Base-by-base conservation (phyloP, 2,113 vertebrate genomes). In the Calidris pygmaea region DNA sequence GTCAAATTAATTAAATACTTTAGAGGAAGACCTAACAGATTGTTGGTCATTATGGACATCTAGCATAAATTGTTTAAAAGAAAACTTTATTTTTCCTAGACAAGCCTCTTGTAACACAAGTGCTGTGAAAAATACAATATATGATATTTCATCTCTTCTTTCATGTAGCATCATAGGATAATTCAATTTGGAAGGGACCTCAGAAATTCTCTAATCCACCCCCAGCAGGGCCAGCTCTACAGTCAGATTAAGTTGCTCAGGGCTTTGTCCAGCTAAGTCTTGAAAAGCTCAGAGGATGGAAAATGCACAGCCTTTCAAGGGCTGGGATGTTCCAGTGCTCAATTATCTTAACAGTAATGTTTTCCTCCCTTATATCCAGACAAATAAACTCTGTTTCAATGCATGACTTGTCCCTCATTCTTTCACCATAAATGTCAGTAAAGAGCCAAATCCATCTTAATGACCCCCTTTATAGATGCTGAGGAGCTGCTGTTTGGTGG, bases 251-350 rank as follows among this genome's bases (percentile, higher is more conserved):
- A 39, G 14, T 60, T 73, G 3, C 17, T 68, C 23, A 5, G 7
- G 5, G 1, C 14, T 77, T 78, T 85, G 16, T 27, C 23, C 17
- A 62, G 14, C 10, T 71, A 6, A 59, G 10, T 19, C 34, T 53
- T 88, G 18, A 89, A 91, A 91, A 34, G 6, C 6, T 81, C 14
- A 3, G 7, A 23, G 5, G 27, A 48, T 30, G 3, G 5, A 47
- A 9, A 91, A n/a, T 0, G 0, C 6, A n/a, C 3, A 52, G 5
- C 3, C 0, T 65, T 58, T 76, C 1, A 5, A 34, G 10, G 24
- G 4, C 6, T 59, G 34, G 6, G 24, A 14, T 35, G 3, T 45
- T 75, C 41, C 21, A n/a, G 9, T 55, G 5, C 8, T 76, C 16
- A 4, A 19, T 68, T 67, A 53, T 19, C 8, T 66, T 70, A 55